These are phyloP conservation scores for Amblyjoppa fuscipennis DNA, from an alignment of 2,888 invertebrate genomes.

Conservation along the genomic window DNA sequence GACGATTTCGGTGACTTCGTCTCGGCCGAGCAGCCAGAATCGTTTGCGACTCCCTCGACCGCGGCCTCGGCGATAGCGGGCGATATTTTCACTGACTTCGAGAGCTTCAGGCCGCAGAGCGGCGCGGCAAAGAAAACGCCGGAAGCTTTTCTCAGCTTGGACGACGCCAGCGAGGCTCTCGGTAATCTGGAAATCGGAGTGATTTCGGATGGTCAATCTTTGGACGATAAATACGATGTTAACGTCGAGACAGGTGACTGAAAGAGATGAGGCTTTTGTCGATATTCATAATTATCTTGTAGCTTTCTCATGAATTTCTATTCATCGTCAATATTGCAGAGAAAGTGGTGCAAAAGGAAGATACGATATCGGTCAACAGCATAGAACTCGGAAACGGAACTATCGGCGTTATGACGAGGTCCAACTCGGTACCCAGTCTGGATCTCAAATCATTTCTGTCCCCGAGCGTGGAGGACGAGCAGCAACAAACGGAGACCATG, in stretches of 20 bases:
- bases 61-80: conserved; percentile 65
- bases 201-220: conserved; percentile 69
- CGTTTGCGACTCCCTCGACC: conserved; percentile 58
- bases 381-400: conserved; percentile 80
- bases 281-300: not conserved
- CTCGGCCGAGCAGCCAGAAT: conserved; percentile 80
- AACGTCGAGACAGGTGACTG: conserved; percentile 77
- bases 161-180: conserved; percentile 79
- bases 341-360: conserved; percentile 81
- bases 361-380: conserved; percentile 83
- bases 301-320: not conserved
- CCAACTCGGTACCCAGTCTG: conserved; percentile 84
- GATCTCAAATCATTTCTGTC: conserved; percentile 84
- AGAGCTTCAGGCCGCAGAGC: conserved; percentile 72
- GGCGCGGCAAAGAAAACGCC: conserved; percentile 66
- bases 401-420: conserved; percentile 80
- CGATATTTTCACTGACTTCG: conserved; percentile 80
- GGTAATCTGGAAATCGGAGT: conserved; percentile 78
- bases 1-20: conserved; percentile 86
- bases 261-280: not conserved
- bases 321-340: conserved; percentile 71
- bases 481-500: conserved; percentile 77
- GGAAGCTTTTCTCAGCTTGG: conserved; percentile 23
- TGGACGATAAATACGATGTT: conserved; percentile 75
- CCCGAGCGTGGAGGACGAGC: conserved; percentile 80